Percentiles rank a stretch among this genome's conserved stretches.
Conservation (phyloP, 1,140 invertebrate species). For the Dendrolimus punctatus region DNA sequence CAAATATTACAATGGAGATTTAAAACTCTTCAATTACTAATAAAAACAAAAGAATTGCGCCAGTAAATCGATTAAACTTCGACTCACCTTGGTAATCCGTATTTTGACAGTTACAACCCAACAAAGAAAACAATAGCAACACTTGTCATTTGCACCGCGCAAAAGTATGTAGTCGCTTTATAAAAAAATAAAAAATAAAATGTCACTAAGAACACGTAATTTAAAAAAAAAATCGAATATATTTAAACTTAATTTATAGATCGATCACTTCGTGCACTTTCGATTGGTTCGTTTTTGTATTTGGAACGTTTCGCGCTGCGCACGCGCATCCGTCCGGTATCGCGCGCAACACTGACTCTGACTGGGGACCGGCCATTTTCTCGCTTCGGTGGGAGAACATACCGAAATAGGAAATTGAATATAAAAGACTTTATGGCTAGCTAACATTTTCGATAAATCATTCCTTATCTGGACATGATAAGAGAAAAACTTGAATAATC, state of each 20-base stretch:
- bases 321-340: slow-evolving; percentile 38
- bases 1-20: too few species aligned
- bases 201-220: slow-evolving; percentile 1
- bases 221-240: slow-evolving; percentile 16
- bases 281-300: slow-evolving; percentile 20
- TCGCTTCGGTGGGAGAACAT: slow-evolving; percentile 34
- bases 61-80: neutral
- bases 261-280: slow-evolving; percentile 18
- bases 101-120: neutral
- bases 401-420: slow-evolving; percentile 45
- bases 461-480: too few species aligned
- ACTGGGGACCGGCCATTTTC: slow-evolving; percentile 42
- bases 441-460: neutral
- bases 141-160: slow-evolving; percentile 13
- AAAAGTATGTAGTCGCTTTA: slow-evolving; percentile 2
- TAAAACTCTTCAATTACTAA: too few species aligned
- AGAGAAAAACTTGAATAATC: too few species aligned
- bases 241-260: slow-evolving; percentile 24
- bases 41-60: too few species aligned
- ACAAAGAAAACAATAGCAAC: slow-evolving; percentile 28
- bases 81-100: neutral
- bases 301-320: slow-evolving; percentile 13
- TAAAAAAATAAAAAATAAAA: slow-evolving; percentile 6
- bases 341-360: slow-evolving; percentile 44
- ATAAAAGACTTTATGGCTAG: slow-evolving; percentile 26